Evolutionary conservation across 2,797 vertebrate genomes (phyloP).

Genomic region (Danionella dracula): DNA sequence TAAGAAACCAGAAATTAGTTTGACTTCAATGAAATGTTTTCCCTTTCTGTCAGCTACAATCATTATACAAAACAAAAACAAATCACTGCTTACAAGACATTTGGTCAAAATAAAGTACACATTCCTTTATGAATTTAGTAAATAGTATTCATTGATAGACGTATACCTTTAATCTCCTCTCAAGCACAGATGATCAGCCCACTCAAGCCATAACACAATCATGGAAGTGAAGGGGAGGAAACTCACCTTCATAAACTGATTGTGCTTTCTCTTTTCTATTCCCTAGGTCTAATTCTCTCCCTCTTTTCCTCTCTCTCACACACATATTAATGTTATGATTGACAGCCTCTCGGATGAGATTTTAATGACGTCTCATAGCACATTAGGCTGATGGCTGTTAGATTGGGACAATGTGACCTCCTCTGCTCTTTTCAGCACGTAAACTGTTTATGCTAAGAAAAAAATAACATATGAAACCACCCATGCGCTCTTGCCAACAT

Average conservation of each 20-base stretch:
- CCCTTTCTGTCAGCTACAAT: no score
- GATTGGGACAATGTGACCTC: constrained; percentile 45
- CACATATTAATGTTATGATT: constrained; percentile 25
- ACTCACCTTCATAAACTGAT: constrained; percentile 24
- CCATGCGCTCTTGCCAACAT: not conserved
- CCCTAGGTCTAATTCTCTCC: not conserved
- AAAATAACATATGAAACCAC: not conserved
- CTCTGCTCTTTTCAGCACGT: constrained; percentile 19
- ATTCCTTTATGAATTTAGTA: no score
- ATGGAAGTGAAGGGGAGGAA: constrained; percentile 9
- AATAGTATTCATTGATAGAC: not conserved
- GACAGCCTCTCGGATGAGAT: constrained; percentile 44
- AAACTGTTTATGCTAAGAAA: not conserved
- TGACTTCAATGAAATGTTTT: no score
- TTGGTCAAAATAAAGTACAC: no score
- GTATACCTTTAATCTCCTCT: not conserved
- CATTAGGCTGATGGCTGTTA: constrained; percentile 45
- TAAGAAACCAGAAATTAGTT: no score
- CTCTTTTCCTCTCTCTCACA: not conserved
- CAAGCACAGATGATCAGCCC: constrained; percentile 15
- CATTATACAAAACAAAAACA: no score
- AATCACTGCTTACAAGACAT: no score
- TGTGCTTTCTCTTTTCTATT: constrained; percentile 20
- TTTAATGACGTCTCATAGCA: constrained; percentile 49
- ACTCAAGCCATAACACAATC: constrained; percentile 12